phyloP scores from a whole-genome alignment of 1,140 invertebrate genomes.

The Nephotettix cincticeps region DNA sequence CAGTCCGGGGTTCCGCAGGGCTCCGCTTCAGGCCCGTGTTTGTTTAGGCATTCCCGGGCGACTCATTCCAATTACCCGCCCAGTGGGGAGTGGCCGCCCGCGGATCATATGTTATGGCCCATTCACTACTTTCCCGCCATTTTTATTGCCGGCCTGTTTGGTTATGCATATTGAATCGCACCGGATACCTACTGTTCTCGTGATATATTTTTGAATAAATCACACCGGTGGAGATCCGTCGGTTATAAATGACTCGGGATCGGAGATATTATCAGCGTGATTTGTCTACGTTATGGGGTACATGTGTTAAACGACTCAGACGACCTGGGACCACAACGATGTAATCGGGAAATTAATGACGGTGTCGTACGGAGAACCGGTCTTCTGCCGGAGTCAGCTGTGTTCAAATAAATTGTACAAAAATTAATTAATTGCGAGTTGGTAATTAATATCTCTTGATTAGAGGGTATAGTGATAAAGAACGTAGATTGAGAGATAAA shows the following conservation, averaged over 20 bases:
- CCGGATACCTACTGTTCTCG: background rate
- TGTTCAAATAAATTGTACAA: too few relatives aligned
- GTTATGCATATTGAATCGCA: constrained; percentile 6
- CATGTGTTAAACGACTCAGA: too few relatives aligned
- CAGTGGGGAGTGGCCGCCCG: background rate
- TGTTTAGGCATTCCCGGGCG: background rate
- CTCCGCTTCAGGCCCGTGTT: background rate
- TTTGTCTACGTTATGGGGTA: too few relatives aligned
- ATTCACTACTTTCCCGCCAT: constrained; percentile 9
- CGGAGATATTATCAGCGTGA: background rate
- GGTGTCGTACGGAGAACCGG: too few relatives aligned
- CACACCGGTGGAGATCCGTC: background rate
- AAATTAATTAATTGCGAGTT: too few relatives aligned
- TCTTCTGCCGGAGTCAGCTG: too few relatives aligned
- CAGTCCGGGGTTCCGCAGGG: background rate
- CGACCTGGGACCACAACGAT: too few relatives aligned
- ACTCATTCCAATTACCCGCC: constrained; percentile 2
- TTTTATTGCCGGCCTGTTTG: constrained; percentile 2
- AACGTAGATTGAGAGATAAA: too few relatives aligned
- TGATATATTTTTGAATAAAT: background rate
- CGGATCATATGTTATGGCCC: constrained; percentile 4
- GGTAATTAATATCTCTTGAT: too few relatives aligned
- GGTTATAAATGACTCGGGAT: background rate
- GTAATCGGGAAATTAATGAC: too few relatives aligned
- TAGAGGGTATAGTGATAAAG: too few relatives aligned